phyloP scores from a whole-genome alignment of 2,888 invertebrate species.

The Caenorhabditis drosophilae region DNA sequence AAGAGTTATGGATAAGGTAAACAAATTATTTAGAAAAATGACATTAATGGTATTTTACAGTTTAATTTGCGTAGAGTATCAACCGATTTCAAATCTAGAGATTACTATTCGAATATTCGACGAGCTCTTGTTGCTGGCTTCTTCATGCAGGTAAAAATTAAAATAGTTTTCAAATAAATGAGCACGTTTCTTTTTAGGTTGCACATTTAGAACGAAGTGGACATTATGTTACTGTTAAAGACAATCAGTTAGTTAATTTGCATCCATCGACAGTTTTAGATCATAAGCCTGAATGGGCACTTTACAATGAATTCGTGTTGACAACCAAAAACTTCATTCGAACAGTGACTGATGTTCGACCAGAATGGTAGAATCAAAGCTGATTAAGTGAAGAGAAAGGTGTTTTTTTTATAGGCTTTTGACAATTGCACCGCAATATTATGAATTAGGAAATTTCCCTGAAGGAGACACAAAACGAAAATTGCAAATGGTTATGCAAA shows the following conservation, averaged over 20 bases:
- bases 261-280: conserved; percentile 98
- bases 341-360: conserved; percentile 97
- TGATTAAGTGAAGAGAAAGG: background rate
- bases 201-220: conserved; percentile 97
- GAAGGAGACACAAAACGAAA: conserved; percentile 94
- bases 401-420: conserved; percentile 77
- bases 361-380: conserved; percentile 76
- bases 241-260: conserved; percentile 97
- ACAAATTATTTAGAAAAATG: background rate
- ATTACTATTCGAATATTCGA: conserved; percentile 97
- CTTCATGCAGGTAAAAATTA: conserved; percentile 99
- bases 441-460: conserved; percentile 96
- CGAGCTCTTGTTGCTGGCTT: conserved; percentile 97
- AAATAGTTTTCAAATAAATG: too few species aligned
- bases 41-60: conserved; percentile 9
- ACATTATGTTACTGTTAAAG: conserved; percentile 97
- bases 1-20: conserved; percentile 87
- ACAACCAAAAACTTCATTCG: conserved; percentile 99
- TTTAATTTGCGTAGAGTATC: conserved; percentile 74
- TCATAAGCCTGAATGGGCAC: conserved; percentile 99
- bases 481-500: conserved; percentile 74
- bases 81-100: conserved; percentile 94
- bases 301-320: conserved; percentile 98
- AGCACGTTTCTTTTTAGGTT: too few species aligned
- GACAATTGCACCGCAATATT: conserved; percentile 94